Base-by-base conservation (phyloP, 2,797 vertebrate species). In the Acomys russatus region DNA sequence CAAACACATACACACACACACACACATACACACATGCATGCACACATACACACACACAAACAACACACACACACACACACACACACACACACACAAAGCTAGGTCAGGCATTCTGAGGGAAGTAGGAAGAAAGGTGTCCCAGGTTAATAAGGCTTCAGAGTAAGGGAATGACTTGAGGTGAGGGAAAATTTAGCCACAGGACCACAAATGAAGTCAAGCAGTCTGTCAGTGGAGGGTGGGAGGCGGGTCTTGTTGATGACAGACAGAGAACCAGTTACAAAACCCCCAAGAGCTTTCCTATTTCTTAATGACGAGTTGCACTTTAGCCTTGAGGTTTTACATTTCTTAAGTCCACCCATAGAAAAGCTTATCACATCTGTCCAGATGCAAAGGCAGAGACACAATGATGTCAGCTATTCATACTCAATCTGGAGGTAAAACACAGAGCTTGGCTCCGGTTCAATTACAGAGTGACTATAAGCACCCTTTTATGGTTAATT, bases 381-480 rank as follows among this genome's bases (percentile, higher is more conserved):
- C 93, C 61, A 51, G 66, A 90, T 68, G 64, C 77, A 59, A 5
- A 3, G 56, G 56, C 15, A 80, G 56, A 85, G 56, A 82, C n/a
- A 73, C 4, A 93, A 33, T 12, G 10, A 44, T 92, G 33, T 38
- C 54, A 87, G 74, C 22, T 73, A 93, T 90, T 90, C 18, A 51
- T 77, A 80, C 87, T 61, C 71, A 3, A 3, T 70, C 14, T 94
- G 18, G 93, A 66, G 49, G 20, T 70, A 76, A 88, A 90, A 74
- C 28, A 88, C 12, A 85, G n/a, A 89, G 1, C 9, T 91, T 87
- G 82, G 2, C 59, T 83, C 85, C 64, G 4, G 9, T 73, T 77
- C 54, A 49, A 2, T 70, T 90, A 63, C 56, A 38, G 76, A 91
- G 86, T 91, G 12, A 35, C 51, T 84, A 9, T 78, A 96, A 92